A percentile compares a stretch with the other conserved stretches of the same genome.
Conservation (phyloP, 2,797 vertebrate species). For the Microcaecilia unicolor region DNA sequence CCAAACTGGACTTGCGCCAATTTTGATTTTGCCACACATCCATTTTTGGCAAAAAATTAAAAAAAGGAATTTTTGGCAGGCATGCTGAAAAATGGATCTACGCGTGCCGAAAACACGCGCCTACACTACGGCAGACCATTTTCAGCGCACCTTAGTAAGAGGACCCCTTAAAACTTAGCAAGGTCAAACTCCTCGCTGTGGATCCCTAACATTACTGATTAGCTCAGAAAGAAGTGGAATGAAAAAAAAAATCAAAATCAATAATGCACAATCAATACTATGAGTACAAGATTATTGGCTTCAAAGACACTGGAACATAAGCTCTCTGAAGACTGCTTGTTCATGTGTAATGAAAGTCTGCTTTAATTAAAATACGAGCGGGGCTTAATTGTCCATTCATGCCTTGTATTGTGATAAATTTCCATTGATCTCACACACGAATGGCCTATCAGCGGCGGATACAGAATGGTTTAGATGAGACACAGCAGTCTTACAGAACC, state of each 20-base stretch:
- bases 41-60: too few species aligned
- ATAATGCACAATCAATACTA: constrained; percentile 39
- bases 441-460: constrained; percentile 2
- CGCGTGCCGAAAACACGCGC: too few species aligned
- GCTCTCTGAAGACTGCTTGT: constrained; percentile 1
- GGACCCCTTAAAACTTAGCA: too few species aligned
- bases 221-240: constrained; percentile 44
- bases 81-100: too few species aligned
- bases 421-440: neutral
- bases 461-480: neutral
- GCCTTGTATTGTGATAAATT: constrained; percentile 6
- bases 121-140: too few species aligned
- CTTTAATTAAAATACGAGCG: constrained; percentile 10
- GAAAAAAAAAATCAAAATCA: constrained; percentile 52
- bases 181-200: too few species aligned
- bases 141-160: too few species aligned
- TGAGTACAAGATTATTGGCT: constrained; percentile 15
- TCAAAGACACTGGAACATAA: constrained; percentile 9
- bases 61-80: too few species aligned
- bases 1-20: too few species aligned
- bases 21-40: too few species aligned
- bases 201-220: constrained; percentile 50
- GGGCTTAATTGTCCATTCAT: constrained; percentile 8
- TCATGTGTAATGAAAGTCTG: neutral
- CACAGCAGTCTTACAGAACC: too few species aligned